A percentile compares a stretch with the other conserved stretches of the same genome.
phyloP scores from a whole-genome alignment of 2,888 invertebrate genomes.

The Stenodema calcarata region DNA sequence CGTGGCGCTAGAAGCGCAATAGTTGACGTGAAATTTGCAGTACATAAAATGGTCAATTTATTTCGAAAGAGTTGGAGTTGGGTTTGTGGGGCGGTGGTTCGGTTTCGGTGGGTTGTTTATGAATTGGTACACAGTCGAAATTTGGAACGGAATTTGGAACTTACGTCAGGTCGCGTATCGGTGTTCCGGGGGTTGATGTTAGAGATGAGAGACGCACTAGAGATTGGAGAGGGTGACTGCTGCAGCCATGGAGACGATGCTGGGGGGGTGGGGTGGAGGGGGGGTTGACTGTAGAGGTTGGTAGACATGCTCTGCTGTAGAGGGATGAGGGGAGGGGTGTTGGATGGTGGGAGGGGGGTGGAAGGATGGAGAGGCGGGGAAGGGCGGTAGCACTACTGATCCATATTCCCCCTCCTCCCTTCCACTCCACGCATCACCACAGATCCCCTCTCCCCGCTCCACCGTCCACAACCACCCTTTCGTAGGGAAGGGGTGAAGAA shows the following conservation, averaged over 20 bases:
- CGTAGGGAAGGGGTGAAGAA: not conserved
- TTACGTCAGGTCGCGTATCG: not conserved
- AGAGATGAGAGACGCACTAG: not conserved
- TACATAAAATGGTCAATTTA: no score
- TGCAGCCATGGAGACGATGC: slow-evolving; percentile 35
- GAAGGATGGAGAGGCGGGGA: slow-evolving; percentile 14
- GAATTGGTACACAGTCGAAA: no score
- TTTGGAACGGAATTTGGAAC: not conserved
- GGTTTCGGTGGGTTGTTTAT: no score
- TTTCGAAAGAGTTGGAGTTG: no score
- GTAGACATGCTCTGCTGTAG: not conserved
- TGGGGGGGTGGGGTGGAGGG: no score
- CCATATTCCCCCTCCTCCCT: slow-evolving; percentile 31
- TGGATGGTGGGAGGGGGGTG: slow-evolving; percentile 32
- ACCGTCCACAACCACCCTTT: not conserved
- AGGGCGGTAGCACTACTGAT: slow-evolving; percentile 44
- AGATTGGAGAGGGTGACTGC: slow-evolving; percentile 11
- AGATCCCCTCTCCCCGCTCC: slow-evolving; percentile 38
- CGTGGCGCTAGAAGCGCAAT: no score
- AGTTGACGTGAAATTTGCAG: no score
- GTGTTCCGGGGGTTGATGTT: not conserved
- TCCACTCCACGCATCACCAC: slow-evolving; percentile 15
- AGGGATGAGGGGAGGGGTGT: slow-evolving; percentile 8
- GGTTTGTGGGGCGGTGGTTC: no score
- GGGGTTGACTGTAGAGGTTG: not conserved